Evolutionary conservation across 2,797 vertebrate genomes (phyloP).

Genomic region (Pipistrellus pygmaeus): DNA sequence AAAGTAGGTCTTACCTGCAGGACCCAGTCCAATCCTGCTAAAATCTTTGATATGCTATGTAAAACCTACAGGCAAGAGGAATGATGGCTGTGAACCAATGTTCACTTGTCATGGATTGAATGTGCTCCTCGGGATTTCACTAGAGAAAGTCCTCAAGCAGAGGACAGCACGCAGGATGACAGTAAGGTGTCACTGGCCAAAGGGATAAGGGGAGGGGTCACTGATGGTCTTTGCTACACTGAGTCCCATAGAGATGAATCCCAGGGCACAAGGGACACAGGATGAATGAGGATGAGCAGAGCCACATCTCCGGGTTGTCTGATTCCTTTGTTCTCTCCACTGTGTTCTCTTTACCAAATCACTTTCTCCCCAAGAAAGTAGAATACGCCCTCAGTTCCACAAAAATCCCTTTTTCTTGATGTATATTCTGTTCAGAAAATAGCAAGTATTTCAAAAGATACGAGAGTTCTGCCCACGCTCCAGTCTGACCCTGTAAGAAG

Average conservation of each 20-base stretch:
- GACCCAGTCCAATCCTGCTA: background rate
- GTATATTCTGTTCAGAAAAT: constrained; percentile 8
- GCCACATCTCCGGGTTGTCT: background rate
- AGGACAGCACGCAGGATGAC: background rate
- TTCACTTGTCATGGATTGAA: background rate
- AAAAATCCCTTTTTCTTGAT: background rate
- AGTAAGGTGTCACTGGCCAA: background rate
- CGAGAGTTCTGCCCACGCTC: background rate
- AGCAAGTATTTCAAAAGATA: constrained; percentile 16
- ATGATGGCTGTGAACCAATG: background rate
- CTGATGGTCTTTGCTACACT: background rate
- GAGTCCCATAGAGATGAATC: background rate
- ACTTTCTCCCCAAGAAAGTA: background rate
- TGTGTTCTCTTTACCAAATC: background rate
- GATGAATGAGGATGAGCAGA: background rate
- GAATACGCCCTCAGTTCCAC: background rate
- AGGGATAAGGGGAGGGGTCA: background rate
- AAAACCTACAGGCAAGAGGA: background rate
- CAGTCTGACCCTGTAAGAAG: background rate
- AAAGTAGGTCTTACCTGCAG: background rate
- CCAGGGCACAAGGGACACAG: background rate
- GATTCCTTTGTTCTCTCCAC: background rate
- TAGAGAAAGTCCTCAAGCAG: background rate
- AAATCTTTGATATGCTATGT: background rate
- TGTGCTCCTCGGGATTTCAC: background rate